Conservation (phyloP, 1,140 invertebrate species). For the Drosophila paulistorum region DNA sequence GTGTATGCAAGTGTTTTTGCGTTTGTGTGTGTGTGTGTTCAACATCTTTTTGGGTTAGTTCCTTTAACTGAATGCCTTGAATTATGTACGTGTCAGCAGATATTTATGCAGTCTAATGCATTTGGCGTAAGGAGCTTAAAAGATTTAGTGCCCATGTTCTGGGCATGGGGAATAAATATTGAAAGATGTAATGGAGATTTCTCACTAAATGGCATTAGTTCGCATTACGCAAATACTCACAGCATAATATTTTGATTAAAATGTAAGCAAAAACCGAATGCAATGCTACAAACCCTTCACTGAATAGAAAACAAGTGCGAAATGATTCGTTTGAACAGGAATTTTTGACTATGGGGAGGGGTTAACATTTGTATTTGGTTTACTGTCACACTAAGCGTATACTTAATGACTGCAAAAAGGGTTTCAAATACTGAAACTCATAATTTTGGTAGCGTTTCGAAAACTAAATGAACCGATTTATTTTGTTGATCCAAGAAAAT, state of each 20-base stretch:
- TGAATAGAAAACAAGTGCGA: background rate
- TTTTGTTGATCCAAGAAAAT: too few relatives aligned
- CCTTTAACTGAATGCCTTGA: constrained; percentile 17
- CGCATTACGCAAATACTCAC: background rate
- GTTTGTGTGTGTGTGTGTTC: background rate
- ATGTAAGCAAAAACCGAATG: background rate
- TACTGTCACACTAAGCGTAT: too few relatives aligned
- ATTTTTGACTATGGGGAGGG: too few relatives aligned
- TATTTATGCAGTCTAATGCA: constrained; percentile 32
- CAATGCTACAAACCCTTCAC: background rate
- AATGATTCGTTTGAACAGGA: background rate
- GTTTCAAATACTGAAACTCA: too few relatives aligned
- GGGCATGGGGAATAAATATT: constrained; percentile 16
- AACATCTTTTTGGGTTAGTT: constrained; percentile 10
- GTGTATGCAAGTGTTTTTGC: background rate
- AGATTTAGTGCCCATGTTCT: constrained; percentile 17
- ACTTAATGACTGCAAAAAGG: too few relatives aligned
- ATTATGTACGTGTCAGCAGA: constrained; percentile 29
- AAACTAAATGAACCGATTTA: too few relatives aligned
- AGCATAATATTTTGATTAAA: constrained; percentile 17
- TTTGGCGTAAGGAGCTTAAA: constrained; percentile 27
- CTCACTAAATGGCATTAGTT: constrained; percentile 15
- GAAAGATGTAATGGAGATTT: constrained; percentile 24
- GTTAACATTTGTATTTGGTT: too few relatives aligned
- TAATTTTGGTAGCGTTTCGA: too few relatives aligned